Base-by-base conservation (phyloP, 2,888 invertebrate species). In the Diaphora mendica region DNA sequence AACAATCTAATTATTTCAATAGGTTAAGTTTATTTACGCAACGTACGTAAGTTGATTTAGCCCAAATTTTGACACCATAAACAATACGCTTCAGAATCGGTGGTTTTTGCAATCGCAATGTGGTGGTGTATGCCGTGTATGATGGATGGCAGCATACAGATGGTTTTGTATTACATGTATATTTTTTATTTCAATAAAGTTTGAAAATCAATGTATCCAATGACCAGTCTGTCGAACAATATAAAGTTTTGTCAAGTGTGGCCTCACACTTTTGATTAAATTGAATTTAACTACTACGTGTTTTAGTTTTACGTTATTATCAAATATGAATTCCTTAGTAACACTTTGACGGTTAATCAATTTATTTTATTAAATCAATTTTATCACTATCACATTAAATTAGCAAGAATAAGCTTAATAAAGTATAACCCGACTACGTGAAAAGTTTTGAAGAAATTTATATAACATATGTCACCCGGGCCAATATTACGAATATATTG, bases 271-370 rank as follows among this genome's bases (percentile, higher is more conserved):
- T 42, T 26, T n/a, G 15, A 42, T 30, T 17, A 26, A 26, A 66
- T 89, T 62, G 85, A 87, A 89, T 89, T 89, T 86, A 84, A 83
- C 77, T 82, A 82, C 84, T 82, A 79, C 74, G 76, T 77, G 76
- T 83, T 86, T 85, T 81, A 82, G 76, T 84, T 86, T 85, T 81
- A 83, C 87, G 83, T 87, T 81, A 86, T 82, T 74, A 80, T 82
- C 79, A 83, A 85, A 84, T 85, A 83, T 75, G 80, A 81, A 82
- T 84, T 77, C 79, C 81, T 75, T 72, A 78, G 76, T 76, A 80
- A 79, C 76, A 79, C 74, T 83, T 79, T 78, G 76, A 82, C 83
- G 73, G 77, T 30, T 77, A 74, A 79, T 80, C 76, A 79, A 81
- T 83, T 78, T 68, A 76, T 73, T 84, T 85, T 83, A 82, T 83